Evolutionary conservation across 2,113 vertebrate genomes (phyloP), one percentile per base, ranked within the genome.

Genomic region (Clinocottus analis): DNA sequence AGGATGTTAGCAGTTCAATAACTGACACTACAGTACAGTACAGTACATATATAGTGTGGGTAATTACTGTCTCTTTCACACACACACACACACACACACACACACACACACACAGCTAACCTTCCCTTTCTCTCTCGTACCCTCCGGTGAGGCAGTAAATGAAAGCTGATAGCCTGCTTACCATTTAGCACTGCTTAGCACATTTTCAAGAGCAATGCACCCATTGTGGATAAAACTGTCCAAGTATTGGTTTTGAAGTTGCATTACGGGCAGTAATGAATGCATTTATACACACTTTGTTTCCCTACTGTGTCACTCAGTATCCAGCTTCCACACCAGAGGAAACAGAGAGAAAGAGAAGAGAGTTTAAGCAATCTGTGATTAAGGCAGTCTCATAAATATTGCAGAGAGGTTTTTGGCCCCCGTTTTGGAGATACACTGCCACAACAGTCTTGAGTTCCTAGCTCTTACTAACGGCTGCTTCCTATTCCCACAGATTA

Each of bases 311-410:
- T 79, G 61, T 69, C 62, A 31, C 37, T 79, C 23, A 39, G 17
- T 35, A 66, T 76, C 39, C 68, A 27, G 49, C 49, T 5, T 66
- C 60, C 55, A 66, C 67, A 80, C 72, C 80, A 72, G 66, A 83
- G 71, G 55, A 70, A 11, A 68, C 37, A 35, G 68, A 80, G 70
- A 88, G 84, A 85, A 79, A 86, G 77, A 77, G 77, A 72, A 75
- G 39, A 81, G 60, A 80, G 80, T 88, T 83, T 85, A 91, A 91
- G 90, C 75, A 87, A 88, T 87, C 90, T 90, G 84, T 96, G 92
- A 95, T 99, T 98, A 99, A 99, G 97, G 98, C 97, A 97, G 97
- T 98, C 96, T 96, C 96, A 95, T 87, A 85, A 92, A 96, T 98
- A 98, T 98, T 98, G 97, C 96, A 97, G 95, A 97, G 96, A 96